Conservation (phyloP, 1,140 invertebrate genomes). For the Heliconius hewitsoni region DNA sequence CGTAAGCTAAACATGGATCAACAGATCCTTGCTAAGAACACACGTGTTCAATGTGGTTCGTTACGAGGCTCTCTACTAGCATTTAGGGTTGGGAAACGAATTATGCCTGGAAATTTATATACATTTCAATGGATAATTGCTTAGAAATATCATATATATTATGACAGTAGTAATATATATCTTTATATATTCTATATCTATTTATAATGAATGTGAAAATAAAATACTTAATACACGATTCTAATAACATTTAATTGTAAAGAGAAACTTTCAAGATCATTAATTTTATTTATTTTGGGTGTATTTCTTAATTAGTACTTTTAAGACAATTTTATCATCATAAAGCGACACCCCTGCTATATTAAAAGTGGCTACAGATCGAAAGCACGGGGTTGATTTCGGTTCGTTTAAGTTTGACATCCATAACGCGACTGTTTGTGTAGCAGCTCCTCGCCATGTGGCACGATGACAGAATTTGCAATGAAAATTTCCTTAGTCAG, state of each 20-base stretch:
- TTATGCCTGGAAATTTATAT: neutral
- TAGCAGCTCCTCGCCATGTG: slow-evolving; percentile 58
- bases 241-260: too few species aligned
- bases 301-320: neutral
- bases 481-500: slow-evolving; percentile 77
- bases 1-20: slow-evolving; percentile 45
- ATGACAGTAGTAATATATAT: neutral
- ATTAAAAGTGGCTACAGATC: slow-evolving; percentile 49
- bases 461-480: slow-evolving; percentile 78
- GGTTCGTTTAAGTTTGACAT: slow-evolving; percentile 80
- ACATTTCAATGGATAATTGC: neutral
- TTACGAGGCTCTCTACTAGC: slow-evolving; percentile 45
- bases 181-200: too few species aligned
- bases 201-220: too few species aligned
- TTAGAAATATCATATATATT: neutral
- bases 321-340: neutral
- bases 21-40: slow-evolving; percentile 50
- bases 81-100: slow-evolving; percentile 43
- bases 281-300: too few species aligned
- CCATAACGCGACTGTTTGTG: slow-evolving; percentile 76
- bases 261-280: too few species aligned
- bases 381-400: slow-evolving; percentile 63
- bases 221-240: too few species aligned
- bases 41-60: slow-evolving; percentile 56
- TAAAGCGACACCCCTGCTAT: slow-evolving; percentile 43